Evolutionary conservation across 1,140 invertebrate genomes (phyloP).

Genomic region (Drosophila mauritiana): DNA sequence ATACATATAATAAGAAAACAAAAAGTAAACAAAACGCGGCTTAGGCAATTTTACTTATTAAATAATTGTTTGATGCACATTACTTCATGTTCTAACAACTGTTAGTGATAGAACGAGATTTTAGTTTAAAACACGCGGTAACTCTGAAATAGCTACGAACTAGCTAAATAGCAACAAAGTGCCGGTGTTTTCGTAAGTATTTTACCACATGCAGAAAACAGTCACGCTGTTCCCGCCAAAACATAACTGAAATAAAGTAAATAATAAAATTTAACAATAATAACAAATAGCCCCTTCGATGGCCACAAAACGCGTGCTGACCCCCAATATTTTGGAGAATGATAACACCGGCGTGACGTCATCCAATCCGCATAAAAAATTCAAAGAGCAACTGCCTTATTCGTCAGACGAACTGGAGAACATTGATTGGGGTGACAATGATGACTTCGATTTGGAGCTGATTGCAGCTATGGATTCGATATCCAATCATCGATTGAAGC

Average conservation of each 20-base stretch:
- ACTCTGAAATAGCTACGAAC: not conserved
- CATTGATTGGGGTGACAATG: constrained; percentile 55
- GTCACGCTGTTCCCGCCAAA: constrained; percentile 33
- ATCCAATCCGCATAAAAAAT: constrained; percentile 35
- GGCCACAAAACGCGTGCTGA: constrained; percentile 56
- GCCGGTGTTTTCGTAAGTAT: not conserved
- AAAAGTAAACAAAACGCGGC: no score
- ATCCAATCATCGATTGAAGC: constrained; percentile 28
- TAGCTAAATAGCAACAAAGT: not conserved
- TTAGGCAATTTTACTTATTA: no score
- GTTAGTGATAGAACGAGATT: no score
- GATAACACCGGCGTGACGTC: not conserved
- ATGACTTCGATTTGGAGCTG: constrained; percentile 59
- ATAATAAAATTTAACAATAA: not conserved
- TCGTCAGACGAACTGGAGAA: constrained; percentile 40
- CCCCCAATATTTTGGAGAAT: constrained; percentile 53
- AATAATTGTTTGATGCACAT: no score
- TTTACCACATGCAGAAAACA: not conserved
- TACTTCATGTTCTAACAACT: no score
- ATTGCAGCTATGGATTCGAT: not conserved
- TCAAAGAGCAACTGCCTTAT: constrained; percentile 22
- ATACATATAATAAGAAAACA: no score
- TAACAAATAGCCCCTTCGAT: not conserved
- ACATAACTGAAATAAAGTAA: not conserved
- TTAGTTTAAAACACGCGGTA: no score